phyloP scores from a whole-genome alignment of 2,113 vertebrate species.

The Archocentrus centrarchus region DNA sequence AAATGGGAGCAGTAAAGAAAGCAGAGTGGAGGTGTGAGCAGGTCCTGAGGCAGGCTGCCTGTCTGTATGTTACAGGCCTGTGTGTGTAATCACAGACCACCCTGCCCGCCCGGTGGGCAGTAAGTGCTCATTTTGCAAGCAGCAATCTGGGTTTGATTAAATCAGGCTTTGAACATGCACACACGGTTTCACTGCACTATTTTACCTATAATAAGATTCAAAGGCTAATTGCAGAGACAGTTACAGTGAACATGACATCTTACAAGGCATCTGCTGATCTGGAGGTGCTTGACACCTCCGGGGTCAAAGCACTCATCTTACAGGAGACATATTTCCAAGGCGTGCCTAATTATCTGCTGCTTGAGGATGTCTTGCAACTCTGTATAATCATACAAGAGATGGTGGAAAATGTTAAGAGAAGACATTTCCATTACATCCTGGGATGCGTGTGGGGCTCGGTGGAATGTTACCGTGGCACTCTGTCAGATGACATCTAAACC shows the following conservation, averaged over 20 bases:
- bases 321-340: constrained; percentile 14
- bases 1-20: background rate
- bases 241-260: background rate
- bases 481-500: constrained; percentile 1
- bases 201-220: constrained; percentile 41
- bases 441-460: background rate
- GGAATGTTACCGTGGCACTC: background rate
- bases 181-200: background rate
- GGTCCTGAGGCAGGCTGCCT: background rate
- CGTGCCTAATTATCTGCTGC: constrained; percentile 36
- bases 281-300: background rate
- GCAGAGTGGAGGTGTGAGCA: background rate
- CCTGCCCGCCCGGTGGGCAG: constrained; percentile 22
- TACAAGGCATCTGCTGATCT: constrained; percentile 18
- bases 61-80: background rate
- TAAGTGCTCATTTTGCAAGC: constrained; percentile 31
- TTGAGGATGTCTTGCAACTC: background rate
- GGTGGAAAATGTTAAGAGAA: background rate
- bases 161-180: constrained; percentile 24
- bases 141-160: constrained; percentile 56
- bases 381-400: background rate
- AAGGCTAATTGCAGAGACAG: constrained; percentile 46
- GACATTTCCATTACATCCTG: constrained; percentile 22
- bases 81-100: constrained; percentile 41
- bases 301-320: constrained; percentile 45